Base-by-base conservation (phyloP, 2,797 vertebrate genomes). In the Anas bahamensis region DNA sequence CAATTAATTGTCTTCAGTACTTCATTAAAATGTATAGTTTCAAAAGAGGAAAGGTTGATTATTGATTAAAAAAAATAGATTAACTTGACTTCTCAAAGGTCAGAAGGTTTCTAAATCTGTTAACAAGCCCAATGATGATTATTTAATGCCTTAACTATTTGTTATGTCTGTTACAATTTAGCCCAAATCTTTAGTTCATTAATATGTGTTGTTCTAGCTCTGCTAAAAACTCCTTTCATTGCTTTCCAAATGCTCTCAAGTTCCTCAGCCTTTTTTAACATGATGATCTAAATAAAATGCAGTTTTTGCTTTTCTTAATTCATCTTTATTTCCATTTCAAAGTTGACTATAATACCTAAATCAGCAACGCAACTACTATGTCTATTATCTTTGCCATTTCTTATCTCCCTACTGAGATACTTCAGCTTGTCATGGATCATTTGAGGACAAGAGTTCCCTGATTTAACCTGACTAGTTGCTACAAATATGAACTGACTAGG, bases 131-230 rank as follows among this genome's bases (percentile, higher is more conserved):
- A 75, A 73, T 89, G 74, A 91, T 87, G 86, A 91, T 96, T 96
- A 92, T 96, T 96, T 96, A 95, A 96, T 94, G 76, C 76, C 55
- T 79, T 93, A 94, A 94, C 86, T 95, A 94, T 96, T 97, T 93
- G 84, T 90, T 96, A 92, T 89, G 90, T 93, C 93, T 96, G 88
- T 93, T 94, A 83, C 69, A 92, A 89, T 92, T 92, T 86, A 93
- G 60, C 60, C 39, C 65, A 76, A 96, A 93, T 89, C 93, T 97
- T 97, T 94, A 93, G 92, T 94, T 94, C 93, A 96, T 97, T 96
- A 95, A 94, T 93, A 83, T 28, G 24, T 55, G 78, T 89, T 88
- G 71, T 94, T 89, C 79, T 89, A 93, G 35, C 80, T 88, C 89
- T 89, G 41, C 69, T 83, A 60, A 73, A 91, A 86, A 59, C 33